A percentile compares a stretch with the other conserved stretches of the same genome.
Evolutionary conservation across 2,888 invertebrate species (phyloP).

Genomic region (Sylvicola cinctus): DNA sequence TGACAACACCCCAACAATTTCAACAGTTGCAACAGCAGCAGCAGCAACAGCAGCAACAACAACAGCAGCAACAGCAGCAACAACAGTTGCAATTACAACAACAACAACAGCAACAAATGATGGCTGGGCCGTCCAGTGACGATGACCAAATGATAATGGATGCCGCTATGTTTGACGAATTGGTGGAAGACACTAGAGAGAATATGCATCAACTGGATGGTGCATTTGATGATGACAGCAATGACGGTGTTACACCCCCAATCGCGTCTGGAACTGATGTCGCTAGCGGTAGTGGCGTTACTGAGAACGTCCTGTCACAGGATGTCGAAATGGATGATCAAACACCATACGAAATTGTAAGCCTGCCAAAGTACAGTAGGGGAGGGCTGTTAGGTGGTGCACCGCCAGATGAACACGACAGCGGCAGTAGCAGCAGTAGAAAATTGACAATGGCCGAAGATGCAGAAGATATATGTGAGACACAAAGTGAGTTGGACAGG

Average conservation of each 20-base stretch:
- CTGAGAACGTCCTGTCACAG: no score
- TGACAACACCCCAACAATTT: conserved; percentile 16
- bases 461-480: conserved; percentile 1
- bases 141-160: conserved; percentile 1
- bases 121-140: background rate
- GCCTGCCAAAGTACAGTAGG: conserved; percentile 11
- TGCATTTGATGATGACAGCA: conserved; percentile 12
- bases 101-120: background rate
- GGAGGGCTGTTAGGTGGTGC: conserved; percentile 12
- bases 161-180: conserved; percentile 10
- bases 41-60: background rate
- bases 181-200: conserved; percentile 14
- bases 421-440: conserved; percentile 1
- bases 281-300: no score
- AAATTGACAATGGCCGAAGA: conserved; percentile 3
- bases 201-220: conserved; percentile 17
- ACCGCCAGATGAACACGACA: conserved; percentile 5
- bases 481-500: background rate
- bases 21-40: conserved; percentile 28
- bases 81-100: conserved; percentile 1
- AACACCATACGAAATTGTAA: background rate
- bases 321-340: background rate
- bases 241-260: conserved; percentile 4
- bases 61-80: conserved; percentile 2
- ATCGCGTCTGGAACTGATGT: conserved; percentile 3